A percentile compares a stretch with the other conserved stretches of the same genome.
Conservation (phyloP, 2,113 vertebrate genomes). For the Rhipidura dahli region DNA sequence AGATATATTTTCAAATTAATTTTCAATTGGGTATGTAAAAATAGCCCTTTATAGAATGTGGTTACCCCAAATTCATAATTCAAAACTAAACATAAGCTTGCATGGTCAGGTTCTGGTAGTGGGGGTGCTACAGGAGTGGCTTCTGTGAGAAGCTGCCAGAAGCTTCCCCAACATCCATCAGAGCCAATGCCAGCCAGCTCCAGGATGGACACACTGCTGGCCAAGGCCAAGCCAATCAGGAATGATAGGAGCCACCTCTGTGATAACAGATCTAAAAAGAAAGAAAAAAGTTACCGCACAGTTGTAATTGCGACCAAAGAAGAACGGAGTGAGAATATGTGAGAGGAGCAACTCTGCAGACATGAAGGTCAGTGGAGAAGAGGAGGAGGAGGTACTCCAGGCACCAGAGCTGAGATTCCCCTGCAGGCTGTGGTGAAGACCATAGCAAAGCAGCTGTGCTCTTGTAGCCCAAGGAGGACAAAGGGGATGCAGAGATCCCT, state of each 20-base stretch:
- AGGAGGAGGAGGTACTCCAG: not conserved
- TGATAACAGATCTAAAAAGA: not conserved
- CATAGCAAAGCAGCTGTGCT: not conserved
- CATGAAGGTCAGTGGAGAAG: not conserved
- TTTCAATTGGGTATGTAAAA: not conserved
- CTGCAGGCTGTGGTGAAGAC: not conserved
- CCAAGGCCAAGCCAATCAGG: not conserved
- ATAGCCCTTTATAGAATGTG: not conserved
- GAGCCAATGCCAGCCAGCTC: too few relatives aligned
- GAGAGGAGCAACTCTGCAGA: not conserved
- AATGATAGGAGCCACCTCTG: not conserved
- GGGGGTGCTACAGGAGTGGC: not conserved
- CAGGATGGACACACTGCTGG: not conserved
- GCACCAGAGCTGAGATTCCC: not conserved
- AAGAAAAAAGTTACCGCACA: not conserved
- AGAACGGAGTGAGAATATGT: not conserved
- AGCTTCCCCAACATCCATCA: not conserved
- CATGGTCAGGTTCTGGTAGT: not conserved
- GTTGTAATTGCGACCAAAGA: not conserved
- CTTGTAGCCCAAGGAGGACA: not conserved
- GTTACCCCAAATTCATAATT: not conserved
- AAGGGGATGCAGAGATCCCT: not conserved
- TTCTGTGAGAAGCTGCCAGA: not conserved
- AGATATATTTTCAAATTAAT: not conserved
- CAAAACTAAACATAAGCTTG: not conserved